Percentiles rank a stretch among this genome's conserved stretches.
Conservation (phyloP, 2,113 vertebrate species). For the Coregonus clupeaformis region DNA sequence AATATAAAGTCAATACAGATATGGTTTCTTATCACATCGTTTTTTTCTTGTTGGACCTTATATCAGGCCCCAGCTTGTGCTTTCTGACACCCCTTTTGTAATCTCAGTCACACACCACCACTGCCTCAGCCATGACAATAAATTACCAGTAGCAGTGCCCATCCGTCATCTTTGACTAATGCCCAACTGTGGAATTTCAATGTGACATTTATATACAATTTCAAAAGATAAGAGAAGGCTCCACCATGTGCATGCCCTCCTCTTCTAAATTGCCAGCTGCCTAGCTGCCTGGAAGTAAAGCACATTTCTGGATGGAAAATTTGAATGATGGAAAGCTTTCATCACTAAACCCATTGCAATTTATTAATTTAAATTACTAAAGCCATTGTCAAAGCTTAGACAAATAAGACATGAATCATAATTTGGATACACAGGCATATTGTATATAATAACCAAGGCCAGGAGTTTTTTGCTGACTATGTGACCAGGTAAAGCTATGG, state of each 20-base stretch:
- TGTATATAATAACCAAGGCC: no score
- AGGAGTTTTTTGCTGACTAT: no score
- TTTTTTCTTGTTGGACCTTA: no score
- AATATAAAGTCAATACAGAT: no score
- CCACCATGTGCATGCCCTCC: not conserved
- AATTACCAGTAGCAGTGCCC: constrained; percentile 25
- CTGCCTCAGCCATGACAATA: constrained; percentile 32
- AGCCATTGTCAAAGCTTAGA: no score
- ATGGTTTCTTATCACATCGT: no score
- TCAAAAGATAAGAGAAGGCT: constrained; percentile 36
- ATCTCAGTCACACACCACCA: constrained; percentile 20
- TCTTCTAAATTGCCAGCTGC: constrained; percentile 3
- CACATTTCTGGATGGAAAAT: not conserved
- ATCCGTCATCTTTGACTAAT: constrained; percentile 45
- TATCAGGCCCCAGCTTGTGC: no score
- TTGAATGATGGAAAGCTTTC: not conserved
- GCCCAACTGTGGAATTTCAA: constrained; percentile 45
- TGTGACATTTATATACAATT: constrained; percentile 39
- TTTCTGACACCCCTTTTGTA: constrained; percentile 13
- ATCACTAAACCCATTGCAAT: no score
- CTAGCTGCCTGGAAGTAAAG: not conserved
- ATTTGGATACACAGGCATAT: no score
- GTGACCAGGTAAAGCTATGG: no score
- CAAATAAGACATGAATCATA: no score
- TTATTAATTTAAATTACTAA: no score